Evolutionary conservation across 1,140 invertebrate species (phyloP).

Genomic region (Drosophila biarmipes): DNA sequence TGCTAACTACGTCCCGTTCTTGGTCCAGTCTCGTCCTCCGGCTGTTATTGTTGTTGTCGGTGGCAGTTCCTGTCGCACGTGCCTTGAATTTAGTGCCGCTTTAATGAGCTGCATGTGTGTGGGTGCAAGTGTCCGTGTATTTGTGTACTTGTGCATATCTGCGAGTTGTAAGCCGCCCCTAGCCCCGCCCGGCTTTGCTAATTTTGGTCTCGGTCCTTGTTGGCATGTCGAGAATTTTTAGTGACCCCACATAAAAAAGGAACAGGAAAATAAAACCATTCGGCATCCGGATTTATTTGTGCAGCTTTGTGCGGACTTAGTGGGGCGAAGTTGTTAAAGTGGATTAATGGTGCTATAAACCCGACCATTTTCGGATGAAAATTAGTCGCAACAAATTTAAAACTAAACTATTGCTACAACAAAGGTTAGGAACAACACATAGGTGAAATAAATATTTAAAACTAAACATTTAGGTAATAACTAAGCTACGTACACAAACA

Average conservation of each 20-base stretch:
- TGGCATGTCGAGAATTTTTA: conserved; percentile 75
- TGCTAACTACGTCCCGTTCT: conserved; percentile 73
- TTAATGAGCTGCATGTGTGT: conserved; percentile 78
- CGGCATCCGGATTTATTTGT: conserved; percentile 56
- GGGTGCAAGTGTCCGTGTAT: conserved; percentile 18
- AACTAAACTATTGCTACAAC: neutral
- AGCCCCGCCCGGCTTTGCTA: conserved; percentile 63
- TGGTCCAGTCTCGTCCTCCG: conserved; percentile 29
- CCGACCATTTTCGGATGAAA: conserved; percentile 17
- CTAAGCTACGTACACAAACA: conserved; percentile 17
- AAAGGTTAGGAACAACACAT: conserved; percentile 2
- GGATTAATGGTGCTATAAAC: conserved; percentile 29
- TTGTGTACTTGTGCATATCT: conserved; percentile 37
- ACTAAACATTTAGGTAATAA: conserved; percentile 20
- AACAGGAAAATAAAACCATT: conserved; percentile 39
- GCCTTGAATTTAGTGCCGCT: conserved; percentile 72
- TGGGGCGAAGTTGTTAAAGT: conserved; percentile 41
- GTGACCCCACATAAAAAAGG: conserved; percentile 35
- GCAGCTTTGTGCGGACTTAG: conserved; percentile 8
- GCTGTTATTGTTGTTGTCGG: conserved; percentile 39
- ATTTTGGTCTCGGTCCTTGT: conserved; percentile 68
- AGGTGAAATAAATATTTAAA: conserved; percentile 1
- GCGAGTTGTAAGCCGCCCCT: conserved; percentile 50
- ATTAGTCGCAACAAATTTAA: conserved; percentile 8
- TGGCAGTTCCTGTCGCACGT: conserved; percentile 61